phyloP scores from a whole-genome alignment of 2,113 vertebrate species.

The Engraulis encrasicolus region DNA sequence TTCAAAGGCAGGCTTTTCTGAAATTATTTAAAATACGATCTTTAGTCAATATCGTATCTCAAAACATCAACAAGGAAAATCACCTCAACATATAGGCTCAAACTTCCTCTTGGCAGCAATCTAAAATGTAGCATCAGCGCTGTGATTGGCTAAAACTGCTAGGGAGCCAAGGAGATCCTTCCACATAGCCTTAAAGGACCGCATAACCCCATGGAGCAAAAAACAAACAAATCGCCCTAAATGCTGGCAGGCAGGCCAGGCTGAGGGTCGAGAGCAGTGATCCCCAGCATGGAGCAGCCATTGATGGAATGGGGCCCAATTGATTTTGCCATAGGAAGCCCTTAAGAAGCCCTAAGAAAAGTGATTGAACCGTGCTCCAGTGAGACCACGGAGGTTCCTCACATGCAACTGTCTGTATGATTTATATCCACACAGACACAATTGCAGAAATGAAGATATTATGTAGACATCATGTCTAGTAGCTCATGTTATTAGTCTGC shows the following conservation, averaged over 20 bases:
- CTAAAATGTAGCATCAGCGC: too few relatives aligned
- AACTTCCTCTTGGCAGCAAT: too few relatives aligned
- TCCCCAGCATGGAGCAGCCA: not conserved
- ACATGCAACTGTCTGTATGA: not conserved
- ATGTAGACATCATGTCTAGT: too few relatives aligned
- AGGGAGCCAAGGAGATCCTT: not conserved
- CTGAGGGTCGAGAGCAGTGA: not conserved
- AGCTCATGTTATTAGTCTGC: too few relatives aligned
- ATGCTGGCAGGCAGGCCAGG: not conserved
- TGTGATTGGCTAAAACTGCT: too few relatives aligned
- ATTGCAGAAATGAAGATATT: not conserved
- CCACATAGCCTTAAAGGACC: not conserved
- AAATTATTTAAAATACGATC: too few relatives aligned
- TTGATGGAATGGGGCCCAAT: not conserved
- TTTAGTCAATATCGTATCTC: too few relatives aligned
- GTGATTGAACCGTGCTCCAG: not conserved
- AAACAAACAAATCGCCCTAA: not conserved
- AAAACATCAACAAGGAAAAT: too few relatives aligned
- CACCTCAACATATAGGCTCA: too few relatives aligned
- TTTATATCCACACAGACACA: not conserved
- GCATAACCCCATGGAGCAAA: too few relatives aligned
- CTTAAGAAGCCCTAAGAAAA: not conserved
- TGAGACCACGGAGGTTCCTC: not conserved
- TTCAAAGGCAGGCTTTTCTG: too few relatives aligned
- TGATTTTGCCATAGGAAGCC: not conserved